Conservation (phyloP, 2,888 invertebrate genomes). For the Hetaerina titia region DNA sequence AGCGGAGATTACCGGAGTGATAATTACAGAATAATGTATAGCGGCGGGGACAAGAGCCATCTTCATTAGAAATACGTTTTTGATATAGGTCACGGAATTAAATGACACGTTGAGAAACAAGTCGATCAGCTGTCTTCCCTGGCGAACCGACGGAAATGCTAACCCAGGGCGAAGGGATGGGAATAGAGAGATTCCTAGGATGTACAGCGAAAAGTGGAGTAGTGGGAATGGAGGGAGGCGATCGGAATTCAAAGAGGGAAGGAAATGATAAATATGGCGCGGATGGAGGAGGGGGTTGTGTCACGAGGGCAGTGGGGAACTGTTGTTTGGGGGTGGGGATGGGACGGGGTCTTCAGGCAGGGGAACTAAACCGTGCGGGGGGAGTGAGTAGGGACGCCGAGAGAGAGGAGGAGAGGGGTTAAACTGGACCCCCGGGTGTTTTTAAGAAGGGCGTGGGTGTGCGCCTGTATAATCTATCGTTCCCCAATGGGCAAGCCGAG, state of each 20-base stretch:
- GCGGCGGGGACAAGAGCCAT: too few relatives aligned
- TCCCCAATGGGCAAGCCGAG: neutral
- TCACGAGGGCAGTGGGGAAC: neutral
- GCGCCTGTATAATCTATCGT: slow-evolving; percentile 28
- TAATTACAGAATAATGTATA: too few relatives aligned
- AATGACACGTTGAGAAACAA: neutral
- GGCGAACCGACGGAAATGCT: neutral
- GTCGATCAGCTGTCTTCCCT: neutral
- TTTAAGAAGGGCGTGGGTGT: slow-evolving; percentile 38
- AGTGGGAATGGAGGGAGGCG: neutral
- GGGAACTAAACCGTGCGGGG: neutral
- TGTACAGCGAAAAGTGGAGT: neutral
- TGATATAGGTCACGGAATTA: neutral
- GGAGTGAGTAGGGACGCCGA: neutral
- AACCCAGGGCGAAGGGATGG: neutral
- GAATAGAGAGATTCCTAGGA: neutral
- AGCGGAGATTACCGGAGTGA: too few relatives aligned
- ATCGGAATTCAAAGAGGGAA: neutral
- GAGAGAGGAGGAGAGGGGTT: neutral
- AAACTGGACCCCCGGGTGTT: slow-evolving; percentile 33
- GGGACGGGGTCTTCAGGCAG: neutral
- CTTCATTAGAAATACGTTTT: neutral
- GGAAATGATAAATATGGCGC: slow-evolving; percentile 12
- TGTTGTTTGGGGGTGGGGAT: neutral
- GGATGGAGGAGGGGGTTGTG: neutral